Percentiles rank a stretch among this genome's conserved stretches.
These are phyloP conservation scores for Acrocephalus scirpaceus DNA, from an alignment of 2,797 vertebrate genomes.

Conservation along the genomic window DNA sequence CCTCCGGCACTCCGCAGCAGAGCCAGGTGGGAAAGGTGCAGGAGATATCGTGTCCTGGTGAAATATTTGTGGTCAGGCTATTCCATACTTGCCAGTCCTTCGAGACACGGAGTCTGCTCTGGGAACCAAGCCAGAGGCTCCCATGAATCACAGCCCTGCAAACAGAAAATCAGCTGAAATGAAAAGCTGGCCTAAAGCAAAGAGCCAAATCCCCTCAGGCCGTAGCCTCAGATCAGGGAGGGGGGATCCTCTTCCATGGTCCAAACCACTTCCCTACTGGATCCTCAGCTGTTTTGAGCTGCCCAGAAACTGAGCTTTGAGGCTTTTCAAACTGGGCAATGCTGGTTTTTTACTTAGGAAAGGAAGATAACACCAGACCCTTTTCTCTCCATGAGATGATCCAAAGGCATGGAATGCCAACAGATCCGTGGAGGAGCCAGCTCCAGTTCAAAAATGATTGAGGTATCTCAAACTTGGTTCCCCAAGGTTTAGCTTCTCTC, in stretches of 20 bases:
- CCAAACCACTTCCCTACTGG: neutral
- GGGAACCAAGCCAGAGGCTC: neutral
- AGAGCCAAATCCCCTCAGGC: neutral
- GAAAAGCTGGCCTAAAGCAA: neutral
- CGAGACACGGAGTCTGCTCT: neutral
- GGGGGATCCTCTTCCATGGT: neutral
- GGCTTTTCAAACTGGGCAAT: neutral
- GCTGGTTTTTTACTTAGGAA: neutral
- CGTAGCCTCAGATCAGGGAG: rapidly evolving
- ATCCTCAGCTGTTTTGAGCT: neutral
- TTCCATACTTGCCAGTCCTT: neutral
- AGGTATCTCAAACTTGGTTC: neutral
- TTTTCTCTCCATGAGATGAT: neutral
- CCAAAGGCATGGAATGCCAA: neutral
- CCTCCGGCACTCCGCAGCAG: rapidly evolving
- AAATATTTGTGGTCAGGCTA: neutral
- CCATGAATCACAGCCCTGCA: neutral
- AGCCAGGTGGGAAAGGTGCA: neutral
- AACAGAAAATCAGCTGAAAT: neutral
- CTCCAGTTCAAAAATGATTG: neutral
- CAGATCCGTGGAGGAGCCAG: neutral
- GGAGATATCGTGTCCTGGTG: neutral
- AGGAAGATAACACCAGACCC: neutral
- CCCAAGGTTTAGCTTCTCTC: neutral
- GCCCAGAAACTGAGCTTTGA: neutral